Percentiles rank a stretch among this genome's conserved stretches.
These are phyloP conservation scores for Rhinolophus sinicus DNA, from an alignment of 2,113 vertebrate species.

Conservation along the genomic window DNA sequence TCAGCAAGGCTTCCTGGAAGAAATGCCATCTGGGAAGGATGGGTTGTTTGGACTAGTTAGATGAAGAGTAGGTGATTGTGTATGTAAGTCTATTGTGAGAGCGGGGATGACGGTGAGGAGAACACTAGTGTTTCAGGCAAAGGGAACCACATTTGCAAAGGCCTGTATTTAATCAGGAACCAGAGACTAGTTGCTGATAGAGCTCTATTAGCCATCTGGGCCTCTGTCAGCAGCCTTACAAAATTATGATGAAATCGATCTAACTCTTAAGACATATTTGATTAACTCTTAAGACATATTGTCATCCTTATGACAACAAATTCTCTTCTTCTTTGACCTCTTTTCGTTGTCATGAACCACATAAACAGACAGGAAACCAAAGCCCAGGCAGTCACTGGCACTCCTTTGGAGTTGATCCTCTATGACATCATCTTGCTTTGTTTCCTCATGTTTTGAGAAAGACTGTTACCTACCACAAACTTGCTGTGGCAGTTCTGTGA, in stretches of 20 bases:
- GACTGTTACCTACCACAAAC: not conserved
- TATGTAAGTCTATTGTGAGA: not conserved
- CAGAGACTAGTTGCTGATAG: not conserved
- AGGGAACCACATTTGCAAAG: not conserved
- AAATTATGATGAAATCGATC: not conserved
- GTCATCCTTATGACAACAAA: constrained; percentile 38
- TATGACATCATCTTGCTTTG: constrained; percentile 46
- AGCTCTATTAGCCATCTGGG: not conserved
- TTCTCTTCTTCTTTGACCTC: not conserved
- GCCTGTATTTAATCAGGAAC: not conserved
- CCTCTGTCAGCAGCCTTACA: not conserved
- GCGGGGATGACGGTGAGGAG: not conserved
- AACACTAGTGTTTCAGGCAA: not conserved
- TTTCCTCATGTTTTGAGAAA: constrained; percentile 50
- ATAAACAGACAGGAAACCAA: not conserved
- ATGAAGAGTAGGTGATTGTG: not conserved
- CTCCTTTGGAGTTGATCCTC: not conserved
- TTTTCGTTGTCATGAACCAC: constrained; percentile 18
- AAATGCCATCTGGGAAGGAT: not conserved
- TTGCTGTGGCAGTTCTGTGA: not conserved
- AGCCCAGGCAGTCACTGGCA: not conserved
- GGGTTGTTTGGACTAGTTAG: not conserved
- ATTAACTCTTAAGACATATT: not conserved
- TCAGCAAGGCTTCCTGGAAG: not conserved
- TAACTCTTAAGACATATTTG: not conserved